These are phyloP conservation scores for Minunthozetes semirufus DNA, from an alignment of 2,888 invertebrate genomes.

Conservation along the genomic window DNA sequence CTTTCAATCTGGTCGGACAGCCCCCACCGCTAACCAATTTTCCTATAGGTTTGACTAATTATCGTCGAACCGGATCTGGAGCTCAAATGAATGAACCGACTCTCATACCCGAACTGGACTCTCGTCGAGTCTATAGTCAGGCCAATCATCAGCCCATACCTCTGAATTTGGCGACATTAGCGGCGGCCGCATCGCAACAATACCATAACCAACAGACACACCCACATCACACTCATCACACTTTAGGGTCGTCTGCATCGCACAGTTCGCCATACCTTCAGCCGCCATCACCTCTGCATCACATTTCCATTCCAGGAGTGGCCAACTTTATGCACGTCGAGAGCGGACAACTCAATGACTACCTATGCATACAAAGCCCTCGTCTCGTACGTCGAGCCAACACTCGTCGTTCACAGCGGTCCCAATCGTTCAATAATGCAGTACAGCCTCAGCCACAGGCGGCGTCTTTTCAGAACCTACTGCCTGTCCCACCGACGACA, in stretches of 20 bases:
- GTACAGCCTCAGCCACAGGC: neutral
- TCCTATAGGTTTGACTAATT: conserved; percentile 16
- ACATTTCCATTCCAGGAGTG: conserved; percentile 24
- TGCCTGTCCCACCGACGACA: conserved; percentile 16
- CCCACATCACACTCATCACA: neutral
- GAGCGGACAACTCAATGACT: conserved; percentile 19
- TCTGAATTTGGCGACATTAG: conserved; percentile 30
- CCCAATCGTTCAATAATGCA: neutral
- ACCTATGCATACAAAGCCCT: conserved; percentile 23
- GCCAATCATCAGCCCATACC: conserved; percentile 22
- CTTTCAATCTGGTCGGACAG: neutral
- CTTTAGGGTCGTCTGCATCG: neutral
- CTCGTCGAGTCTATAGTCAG: conserved; percentile 9
- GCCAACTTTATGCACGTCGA: conserved; percentile 31
- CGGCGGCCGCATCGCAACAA: conserved; percentile 30
- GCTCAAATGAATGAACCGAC: conserved; percentile 7
- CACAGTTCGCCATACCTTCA: conserved; percentile 15
- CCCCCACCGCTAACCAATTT: neutral
- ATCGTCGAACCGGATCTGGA: conserved; percentile 10
- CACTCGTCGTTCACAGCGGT: conserved; percentile 24
- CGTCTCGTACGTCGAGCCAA: conserved; percentile 1
- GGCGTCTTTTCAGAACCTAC: conserved; percentile 5
- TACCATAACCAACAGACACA: conserved; percentile 15
- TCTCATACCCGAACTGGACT: neutral
- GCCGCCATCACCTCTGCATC: conserved; percentile 22